Conservation (phyloP, 2,113 vertebrate genomes). For the Opisthocomus hoazin region DNA sequence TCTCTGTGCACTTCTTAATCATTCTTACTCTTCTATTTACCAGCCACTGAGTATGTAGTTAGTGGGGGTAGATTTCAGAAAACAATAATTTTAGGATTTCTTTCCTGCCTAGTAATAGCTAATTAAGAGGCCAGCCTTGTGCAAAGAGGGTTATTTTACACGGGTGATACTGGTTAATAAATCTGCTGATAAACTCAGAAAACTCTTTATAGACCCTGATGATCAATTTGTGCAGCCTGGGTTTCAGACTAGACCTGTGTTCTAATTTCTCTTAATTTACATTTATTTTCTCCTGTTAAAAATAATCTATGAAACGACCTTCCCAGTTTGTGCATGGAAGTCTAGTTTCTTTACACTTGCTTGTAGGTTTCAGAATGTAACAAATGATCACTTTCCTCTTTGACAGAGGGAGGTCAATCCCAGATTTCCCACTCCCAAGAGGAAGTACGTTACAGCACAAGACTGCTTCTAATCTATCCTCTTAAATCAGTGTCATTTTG, state of each 20-base stretch:
- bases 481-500: background rate
- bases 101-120: background rate
- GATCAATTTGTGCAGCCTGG: background rate
- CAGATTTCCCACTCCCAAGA: background rate
- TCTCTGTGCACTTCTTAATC: background rate
- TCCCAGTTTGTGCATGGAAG: background rate
- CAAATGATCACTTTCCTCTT: background rate
- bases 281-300: background rate
- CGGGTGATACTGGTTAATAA: background rate
- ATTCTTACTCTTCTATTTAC: background rate
- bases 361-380: background rate
- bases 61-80: background rate
- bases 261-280: background rate
- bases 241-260: background rate
- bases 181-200: background rate
- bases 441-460: background rate
- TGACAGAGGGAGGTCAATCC: background rate
- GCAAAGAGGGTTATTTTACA: background rate
- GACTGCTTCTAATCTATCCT: background rate
- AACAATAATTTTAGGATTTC: background rate
- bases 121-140: background rate
- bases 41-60: background rate
- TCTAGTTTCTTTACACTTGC: background rate
- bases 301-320: background rate
- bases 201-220: background rate